Evolutionary conservation across 1,140 invertebrate species (phyloP).

Genomic region (Calliopsis andreniformis): DNA sequence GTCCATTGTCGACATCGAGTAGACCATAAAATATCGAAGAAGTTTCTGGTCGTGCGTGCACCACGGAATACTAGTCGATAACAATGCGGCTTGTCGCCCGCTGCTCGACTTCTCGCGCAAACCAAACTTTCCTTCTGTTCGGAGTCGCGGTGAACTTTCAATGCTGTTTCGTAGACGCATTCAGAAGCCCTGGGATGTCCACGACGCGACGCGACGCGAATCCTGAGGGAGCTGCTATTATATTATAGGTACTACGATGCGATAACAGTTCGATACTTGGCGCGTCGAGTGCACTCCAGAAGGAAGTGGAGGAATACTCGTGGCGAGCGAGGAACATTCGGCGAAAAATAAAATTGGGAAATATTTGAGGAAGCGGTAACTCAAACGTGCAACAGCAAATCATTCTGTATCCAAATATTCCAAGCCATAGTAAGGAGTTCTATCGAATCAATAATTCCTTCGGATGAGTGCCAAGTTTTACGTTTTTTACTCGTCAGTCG

Average conservation of each 20-base stretch:
- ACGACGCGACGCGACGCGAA: not conserved
- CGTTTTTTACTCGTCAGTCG: too few species aligned
- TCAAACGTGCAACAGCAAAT: too few species aligned
- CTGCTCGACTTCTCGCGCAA: conserved; percentile 22
- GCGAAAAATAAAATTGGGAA: too few species aligned
- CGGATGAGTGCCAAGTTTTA: too few species aligned
- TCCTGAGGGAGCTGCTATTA: conserved; percentile 16
- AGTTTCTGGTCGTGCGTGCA: conserved; percentile 36
- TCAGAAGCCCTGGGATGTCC: conserved; percentile 1
- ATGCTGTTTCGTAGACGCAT: not conserved
- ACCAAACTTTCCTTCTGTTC: conserved; percentile 38
- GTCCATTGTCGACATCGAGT: conserved; percentile 26
- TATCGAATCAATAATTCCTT: not conserved
- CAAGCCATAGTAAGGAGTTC: too few species aligned
- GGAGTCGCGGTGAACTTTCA: conserved; percentile 26
- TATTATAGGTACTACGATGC: not conserved
- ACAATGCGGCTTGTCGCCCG: conserved; percentile 26
- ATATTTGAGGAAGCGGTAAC: too few species aligned
- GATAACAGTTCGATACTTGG: too few species aligned
- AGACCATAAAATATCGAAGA: conserved; percentile 49
- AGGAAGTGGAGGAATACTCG: too few species aligned
- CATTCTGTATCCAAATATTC: too few species aligned
- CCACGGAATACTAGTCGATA: conserved; percentile 30
- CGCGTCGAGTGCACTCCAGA: too few species aligned
- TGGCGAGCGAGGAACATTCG: too few species aligned